Percentiles rank a stretch among this genome's conserved stretches.
These are phyloP conservation scores for Araneus ventricosus DNA, from an alignment of 1,140 invertebrate genomes.

Conservation along the genomic window DNA sequence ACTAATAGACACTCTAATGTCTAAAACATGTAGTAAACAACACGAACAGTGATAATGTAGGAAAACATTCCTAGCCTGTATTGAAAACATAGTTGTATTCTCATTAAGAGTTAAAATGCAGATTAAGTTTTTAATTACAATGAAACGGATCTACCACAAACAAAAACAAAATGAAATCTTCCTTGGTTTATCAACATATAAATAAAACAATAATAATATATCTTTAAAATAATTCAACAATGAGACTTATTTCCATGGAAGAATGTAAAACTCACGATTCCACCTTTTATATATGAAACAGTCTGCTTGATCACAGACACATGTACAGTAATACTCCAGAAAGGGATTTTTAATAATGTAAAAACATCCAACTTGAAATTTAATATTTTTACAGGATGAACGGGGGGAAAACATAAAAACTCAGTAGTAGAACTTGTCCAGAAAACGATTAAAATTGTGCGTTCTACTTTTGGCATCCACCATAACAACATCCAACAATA, in stretches of 20 bases:
- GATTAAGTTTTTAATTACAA: slow-evolving; percentile 20
- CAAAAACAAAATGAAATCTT: slow-evolving; percentile 18
- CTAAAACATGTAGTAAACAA: slow-evolving; percentile 67
- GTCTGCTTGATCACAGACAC: slow-evolving; percentile 10
- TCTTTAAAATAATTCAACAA: slow-evolving; percentile 65
- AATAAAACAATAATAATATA: slow-evolving; percentile 72
- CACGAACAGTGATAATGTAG: slow-evolving; percentile 67
- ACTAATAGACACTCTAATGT: slow-evolving; percentile 63
- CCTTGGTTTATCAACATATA: slow-evolving; percentile 53
- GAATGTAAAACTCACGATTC: slow-evolving; percentile 48
- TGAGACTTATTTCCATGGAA: slow-evolving; percentile 43
- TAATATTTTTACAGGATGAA: slow-evolving; percentile 37
- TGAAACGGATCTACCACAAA: slow-evolving; percentile 38
- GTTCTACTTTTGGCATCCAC: slow-evolving; percentile 75
- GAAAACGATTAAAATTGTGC: slow-evolving; percentile 76
- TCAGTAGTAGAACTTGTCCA: slow-evolving; percentile 75
- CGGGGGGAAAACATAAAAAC: slow-evolving; percentile 65
- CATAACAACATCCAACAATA: slow-evolving; percentile 75
- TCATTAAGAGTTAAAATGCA: slow-evolving; percentile 19
- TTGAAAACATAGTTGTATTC: slow-evolving; percentile 31
- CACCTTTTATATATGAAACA: slow-evolving; percentile 42
- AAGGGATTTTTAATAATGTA: slow-evolving; percentile 31
- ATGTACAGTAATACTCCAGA: slow-evolving; percentile 66
- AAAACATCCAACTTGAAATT: slow-evolving; percentile 72
- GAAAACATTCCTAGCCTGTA: slow-evolving; percentile 59